These are phyloP conservation scores for Cabera pusaria DNA, from an alignment of 2,888 invertebrate genomes.

Conservation along the genomic window DNA sequence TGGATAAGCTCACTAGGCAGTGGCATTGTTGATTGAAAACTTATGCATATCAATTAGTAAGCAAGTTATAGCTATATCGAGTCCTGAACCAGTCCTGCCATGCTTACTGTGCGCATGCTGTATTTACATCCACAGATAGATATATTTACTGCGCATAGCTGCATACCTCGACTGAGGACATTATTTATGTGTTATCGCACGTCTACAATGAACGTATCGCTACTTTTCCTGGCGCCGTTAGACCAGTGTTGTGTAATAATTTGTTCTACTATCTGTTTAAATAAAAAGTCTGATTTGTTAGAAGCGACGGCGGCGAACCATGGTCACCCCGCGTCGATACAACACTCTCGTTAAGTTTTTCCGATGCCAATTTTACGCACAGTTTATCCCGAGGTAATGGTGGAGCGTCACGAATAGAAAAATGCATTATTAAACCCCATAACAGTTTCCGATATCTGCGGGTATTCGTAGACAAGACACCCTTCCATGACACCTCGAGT, in stretches of 20 bases:
- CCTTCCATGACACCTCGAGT: too few species aligned
- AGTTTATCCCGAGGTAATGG: conserved; percentile 65
- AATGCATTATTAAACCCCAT: conserved; percentile 75
- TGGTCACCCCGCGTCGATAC: conserved; percentile 50
- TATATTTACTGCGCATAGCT: conserved; percentile 18
- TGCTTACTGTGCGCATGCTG: conserved; percentile 27
- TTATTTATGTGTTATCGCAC: conserved; percentile 3
- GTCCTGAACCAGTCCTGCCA: conserved; percentile 7
- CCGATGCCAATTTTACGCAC: conserved; percentile 61
- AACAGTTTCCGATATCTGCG: conserved; percentile 59
- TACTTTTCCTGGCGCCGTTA: conserved; percentile 23
- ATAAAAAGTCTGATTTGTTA: conserved; percentile 17
- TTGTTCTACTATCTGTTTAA: conserved; percentile 30
- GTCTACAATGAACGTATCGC: conserved; percentile 4
- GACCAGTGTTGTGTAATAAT: conserved; percentile 34
- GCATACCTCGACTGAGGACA: conserved; percentile 3
- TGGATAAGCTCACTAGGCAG: conserved; percentile 4
- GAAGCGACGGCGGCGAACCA: conserved; percentile 4
- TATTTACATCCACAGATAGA: conserved; percentile 26
- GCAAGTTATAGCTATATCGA: conserved; percentile 1
- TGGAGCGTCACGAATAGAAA: conserved; percentile 60
- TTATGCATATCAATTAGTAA: conserved; percentile 8
- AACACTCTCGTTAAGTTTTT: conserved; percentile 59
- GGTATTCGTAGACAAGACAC: conserved; percentile 41
- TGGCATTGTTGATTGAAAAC: conserved; percentile 9